Percentiles rank a stretch among this genome's conserved stretches.
Conservation (phyloP, 1,140 invertebrate species). For the Saccostrea glomerata region DNA sequence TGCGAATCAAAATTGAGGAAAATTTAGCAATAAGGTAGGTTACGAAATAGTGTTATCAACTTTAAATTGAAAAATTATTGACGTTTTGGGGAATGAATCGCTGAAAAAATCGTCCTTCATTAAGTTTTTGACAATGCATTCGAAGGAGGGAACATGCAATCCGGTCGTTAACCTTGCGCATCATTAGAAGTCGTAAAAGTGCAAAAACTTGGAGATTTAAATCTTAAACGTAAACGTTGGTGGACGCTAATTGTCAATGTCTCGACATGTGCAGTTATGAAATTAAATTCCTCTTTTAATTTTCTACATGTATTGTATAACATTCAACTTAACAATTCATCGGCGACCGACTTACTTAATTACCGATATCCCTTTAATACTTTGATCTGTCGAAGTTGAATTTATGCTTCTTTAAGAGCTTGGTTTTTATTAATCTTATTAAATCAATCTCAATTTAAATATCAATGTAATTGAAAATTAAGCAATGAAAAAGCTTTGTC, state of each 20-base stretch:
- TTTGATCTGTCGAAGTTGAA: conserved; percentile 11
- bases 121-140: neutral
- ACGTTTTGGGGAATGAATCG: neutral
- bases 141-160: neutral
- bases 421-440: conserved; percentile 28
- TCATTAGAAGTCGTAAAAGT: neutral
- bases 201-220: neutral
- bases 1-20: too few species aligned
- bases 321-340: neutral
- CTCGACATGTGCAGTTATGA: conserved; percentile 1
- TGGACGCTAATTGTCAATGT: neutral
- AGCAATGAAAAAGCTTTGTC: neutral
- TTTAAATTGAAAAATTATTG: too few species aligned
- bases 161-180: neutral
- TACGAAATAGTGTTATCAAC: too few species aligned
- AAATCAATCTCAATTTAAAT: conserved; percentile 32
- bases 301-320: neutral
- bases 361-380: conserved; percentile 16
- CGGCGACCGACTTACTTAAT: conserved; percentile 31
- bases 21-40: too few species aligned
- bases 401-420: neutral
- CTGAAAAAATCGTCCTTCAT: neutral
- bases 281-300: neutral
- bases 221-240: neutral
- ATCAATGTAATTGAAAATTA: neutral